Evolutionary conservation across 92 coral and sea anemone species (phyloP).

Genomic region (Hydrozoanthus gracilis): DNA sequence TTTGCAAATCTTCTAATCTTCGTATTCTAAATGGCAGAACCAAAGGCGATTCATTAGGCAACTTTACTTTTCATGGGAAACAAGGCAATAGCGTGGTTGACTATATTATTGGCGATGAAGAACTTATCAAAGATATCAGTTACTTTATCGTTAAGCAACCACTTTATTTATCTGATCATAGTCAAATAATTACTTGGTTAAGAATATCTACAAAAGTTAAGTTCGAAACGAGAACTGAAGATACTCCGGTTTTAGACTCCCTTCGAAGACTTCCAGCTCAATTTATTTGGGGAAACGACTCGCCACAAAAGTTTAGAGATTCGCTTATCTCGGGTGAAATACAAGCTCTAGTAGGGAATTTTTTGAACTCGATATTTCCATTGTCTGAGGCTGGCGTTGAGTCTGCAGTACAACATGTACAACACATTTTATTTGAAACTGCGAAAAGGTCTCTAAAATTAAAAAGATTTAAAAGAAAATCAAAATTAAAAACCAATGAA

Average conservation of each 20-base stretch:
- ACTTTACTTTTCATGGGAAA: not conserved
- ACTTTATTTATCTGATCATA: conserved; percentile 17
- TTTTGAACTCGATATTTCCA: conserved; percentile 1
- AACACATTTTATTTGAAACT: conserved; percentile 8
- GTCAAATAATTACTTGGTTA: conserved; percentile 22
- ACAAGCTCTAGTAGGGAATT: not conserved
- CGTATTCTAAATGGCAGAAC: not conserved
- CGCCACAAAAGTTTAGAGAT: not conserved
- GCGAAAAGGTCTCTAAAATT: conserved; percentile 21
- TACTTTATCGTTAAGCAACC: conserved; percentile 20
- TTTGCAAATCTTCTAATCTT: conserved; percentile 25
- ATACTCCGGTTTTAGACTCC: not conserved
- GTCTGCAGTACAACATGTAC: not conserved
- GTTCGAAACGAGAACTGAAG: not conserved
- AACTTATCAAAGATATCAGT: conserved; percentile 7
- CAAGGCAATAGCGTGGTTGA: conserved; percentile 34
- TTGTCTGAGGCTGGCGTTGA: conserved; percentile 9
- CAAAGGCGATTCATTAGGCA: conserved; percentile 21
- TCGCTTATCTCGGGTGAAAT: conserved; percentile 1
- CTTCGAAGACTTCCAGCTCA: conserved; percentile 9
- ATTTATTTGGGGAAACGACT: not conserved
- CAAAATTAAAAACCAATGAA: not conserved
- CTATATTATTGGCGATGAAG: conserved; percentile 24
- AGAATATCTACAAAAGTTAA: not conserved
- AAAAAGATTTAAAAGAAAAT: conserved; percentile 12